Evolutionary conservation across 2,113 vertebrate species (phyloP), one percentile per base, ranked within the genome.

Genomic region (Dicaeum eximium): DNA sequence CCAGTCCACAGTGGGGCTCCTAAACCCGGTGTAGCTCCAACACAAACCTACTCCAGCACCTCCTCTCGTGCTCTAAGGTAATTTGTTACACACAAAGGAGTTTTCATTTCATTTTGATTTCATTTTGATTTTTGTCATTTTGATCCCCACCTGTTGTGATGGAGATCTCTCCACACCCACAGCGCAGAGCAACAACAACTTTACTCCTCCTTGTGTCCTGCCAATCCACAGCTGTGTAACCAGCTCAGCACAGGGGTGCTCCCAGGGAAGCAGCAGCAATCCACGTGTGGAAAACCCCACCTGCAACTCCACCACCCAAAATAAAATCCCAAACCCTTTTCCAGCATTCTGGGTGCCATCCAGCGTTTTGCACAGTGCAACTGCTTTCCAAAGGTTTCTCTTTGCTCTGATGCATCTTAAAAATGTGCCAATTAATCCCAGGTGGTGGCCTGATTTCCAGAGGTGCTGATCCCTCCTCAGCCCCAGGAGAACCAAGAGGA

Each of bases 11-110:
- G 35, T 1, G 3, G 4, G 23, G 37, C 19, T 77, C n/a, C 69
- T 42, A 53, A 65, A 91, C 22, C 64, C 73, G 19, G 9, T 4
- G 64, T 6, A 71, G 51, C 31, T 42, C 14, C 40, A 18, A 14
- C 45, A 24, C 2, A 30, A 54, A 21, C 37, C 54, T 22, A 1
- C 25, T 14, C 79, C 45, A 69, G 44, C 25, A 1, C 1, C 0
- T 1, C 27, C 2, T 42, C 15, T 9, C 1, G 0, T 23, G 3
- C n/a, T 3, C 8, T 1, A 2, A 54, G 21, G 13, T 3, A 7
- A 9, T 37, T 33, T 27, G 0, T 31, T 4, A 18, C 47, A 54
- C 12, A 20, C 0, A 10, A 8, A 1, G 0, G 16, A 42, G 8
- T 25, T 57, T 24, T 3, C n/a, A 11, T 31, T 66, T 25, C 13